Conservation (phyloP, 2,888 invertebrate species). For the Athrips mouffetella region DNA sequence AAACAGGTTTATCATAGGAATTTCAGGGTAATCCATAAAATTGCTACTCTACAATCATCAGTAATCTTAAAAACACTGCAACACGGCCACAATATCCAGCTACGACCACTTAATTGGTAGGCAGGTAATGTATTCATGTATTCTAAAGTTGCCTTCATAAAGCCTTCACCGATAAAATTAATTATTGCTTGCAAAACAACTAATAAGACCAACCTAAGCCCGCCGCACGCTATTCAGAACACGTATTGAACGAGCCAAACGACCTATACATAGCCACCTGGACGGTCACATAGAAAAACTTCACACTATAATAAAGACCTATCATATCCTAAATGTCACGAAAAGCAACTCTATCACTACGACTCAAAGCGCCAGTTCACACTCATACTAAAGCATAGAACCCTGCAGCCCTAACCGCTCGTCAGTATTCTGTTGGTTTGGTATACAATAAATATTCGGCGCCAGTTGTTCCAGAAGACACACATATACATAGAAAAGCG, state of each 20-base stretch:
- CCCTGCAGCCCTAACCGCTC: slow-evolving; percentile 63
- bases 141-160: slow-evolving; percentile 42
- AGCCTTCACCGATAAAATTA: slow-evolving; percentile 56
- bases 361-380: slow-evolving; percentile 42
- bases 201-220: slow-evolving; percentile 50
- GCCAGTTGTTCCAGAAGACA: slow-evolving; percentile 75
- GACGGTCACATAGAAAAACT: slow-evolving; percentile 74
- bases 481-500: slow-evolving; percentile 73
- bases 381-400: slow-evolving; percentile 43
- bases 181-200: slow-evolving; percentile 50
- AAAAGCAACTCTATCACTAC: slow-evolving; percentile 46
- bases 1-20: not conserved
- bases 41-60: slow-evolving; percentile 7
- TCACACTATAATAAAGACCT: slow-evolving; percentile 45
- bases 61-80: not conserved
- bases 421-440: slow-evolving; percentile 76
- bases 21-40: not conserved
- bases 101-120: slow-evolving; percentile 26
- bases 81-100: slow-evolving; percentile 1
- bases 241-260: slow-evolving; percentile 56
- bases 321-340: slow-evolving; percentile 25
- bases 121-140: slow-evolving; percentile 37
- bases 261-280: slow-evolving; percentile 77
- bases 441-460: slow-evolving; percentile 79
- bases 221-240: slow-evolving; percentile 54